Conservation (phyloP, 2,888 invertebrate species). For the Melinaea menophilus region DNA sequence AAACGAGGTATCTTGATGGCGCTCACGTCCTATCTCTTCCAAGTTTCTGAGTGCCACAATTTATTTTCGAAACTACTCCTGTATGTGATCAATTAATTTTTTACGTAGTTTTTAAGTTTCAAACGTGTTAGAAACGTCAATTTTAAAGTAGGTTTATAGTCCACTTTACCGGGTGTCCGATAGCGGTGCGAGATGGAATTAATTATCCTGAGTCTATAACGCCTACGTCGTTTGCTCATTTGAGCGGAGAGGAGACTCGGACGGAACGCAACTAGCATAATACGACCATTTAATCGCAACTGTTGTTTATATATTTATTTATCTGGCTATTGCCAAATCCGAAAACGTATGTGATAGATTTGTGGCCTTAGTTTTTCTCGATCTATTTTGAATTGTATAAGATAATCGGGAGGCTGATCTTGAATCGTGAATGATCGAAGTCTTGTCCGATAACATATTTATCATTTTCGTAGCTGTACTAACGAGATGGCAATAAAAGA, state of each 20-base stretch:
- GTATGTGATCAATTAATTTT: slow-evolving; percentile 61
- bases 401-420: slow-evolving; percentile 53
- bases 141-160: slow-evolving; percentile 34
- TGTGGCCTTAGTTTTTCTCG: slow-evolving; percentile 62
- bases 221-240: slow-evolving; percentile 72
- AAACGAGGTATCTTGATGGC: slow-evolving; percentile 70
- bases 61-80: slow-evolving; percentile 59
- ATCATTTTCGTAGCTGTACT: slow-evolving; percentile 35
- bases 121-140: slow-evolving; percentile 31
- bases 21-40: slow-evolving; percentile 50
- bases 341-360: slow-evolving; percentile 70
- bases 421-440: slow-evolving; percentile 55
- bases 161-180: slow-evolving; percentile 46
- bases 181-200: slow-evolving; percentile 69
- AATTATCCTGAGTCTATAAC: slow-evolving; percentile 51
- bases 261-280: slow-evolving; percentile 68
- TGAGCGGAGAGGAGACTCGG: slow-evolving; percentile 69
- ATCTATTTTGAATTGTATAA: slow-evolving; percentile 69
- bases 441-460: slow-evolving; percentile 37
- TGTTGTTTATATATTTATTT: slow-evolving; percentile 52
- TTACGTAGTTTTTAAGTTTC: slow-evolving; percentile 53
- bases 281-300: slow-evolving; percentile 60
- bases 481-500: slow-evolving; percentile 72
- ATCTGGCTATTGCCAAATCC: slow-evolving; percentile 72
- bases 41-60: slow-evolving; percentile 68